phyloP scores from a whole-genome alignment of 92 coral and sea anemone species.

The Metridium senile region DNA sequence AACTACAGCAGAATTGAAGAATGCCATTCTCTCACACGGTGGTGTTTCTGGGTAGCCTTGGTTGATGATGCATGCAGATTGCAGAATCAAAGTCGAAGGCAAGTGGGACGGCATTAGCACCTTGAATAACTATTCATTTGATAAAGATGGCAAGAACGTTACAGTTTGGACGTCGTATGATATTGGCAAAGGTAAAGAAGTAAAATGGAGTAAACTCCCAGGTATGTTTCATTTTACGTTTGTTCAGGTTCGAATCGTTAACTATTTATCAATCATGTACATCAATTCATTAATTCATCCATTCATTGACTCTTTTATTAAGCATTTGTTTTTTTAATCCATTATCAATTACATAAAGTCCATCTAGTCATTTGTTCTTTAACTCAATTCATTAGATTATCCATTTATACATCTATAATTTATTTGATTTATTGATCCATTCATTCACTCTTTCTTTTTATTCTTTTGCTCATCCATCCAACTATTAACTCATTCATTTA shows the following conservation, averaged over 20 bases:
- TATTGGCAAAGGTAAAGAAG: constrained; percentile 40
- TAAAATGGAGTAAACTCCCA: constrained; percentile 41
- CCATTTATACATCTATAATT: too few relatives aligned
- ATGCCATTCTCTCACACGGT: constrained; percentile 11
- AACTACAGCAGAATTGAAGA: background rate
- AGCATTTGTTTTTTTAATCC: too few relatives aligned
- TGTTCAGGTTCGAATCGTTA: too few relatives aligned
- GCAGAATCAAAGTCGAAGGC: constrained; percentile 13
- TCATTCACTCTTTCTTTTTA: too few relatives aligned
- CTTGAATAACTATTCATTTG: constrained; percentile 42
- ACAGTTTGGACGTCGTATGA: constrained; percentile 50
- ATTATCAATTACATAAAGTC: too few relatives aligned
- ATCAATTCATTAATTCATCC: constrained; percentile 12
- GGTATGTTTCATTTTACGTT: constrained; percentile 25
- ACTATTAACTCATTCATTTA: too few relatives aligned
- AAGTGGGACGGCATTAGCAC: constrained; percentile 51
- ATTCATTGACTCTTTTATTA: background rate
- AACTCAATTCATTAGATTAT: too few relatives aligned
- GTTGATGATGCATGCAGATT: background rate
- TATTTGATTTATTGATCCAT: too few relatives aligned
- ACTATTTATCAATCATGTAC: too few relatives aligned
- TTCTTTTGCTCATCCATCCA: too few relatives aligned
- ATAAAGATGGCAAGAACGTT: constrained; percentile 30
- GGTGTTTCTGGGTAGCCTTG: constrained; percentile 3
- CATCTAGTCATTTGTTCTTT: too few relatives aligned